Evolutionary conservation across 1,140 invertebrate species (phyloP), one percentile per base, ranked within the genome.

Genomic region (Pissodes strobi): DNA sequence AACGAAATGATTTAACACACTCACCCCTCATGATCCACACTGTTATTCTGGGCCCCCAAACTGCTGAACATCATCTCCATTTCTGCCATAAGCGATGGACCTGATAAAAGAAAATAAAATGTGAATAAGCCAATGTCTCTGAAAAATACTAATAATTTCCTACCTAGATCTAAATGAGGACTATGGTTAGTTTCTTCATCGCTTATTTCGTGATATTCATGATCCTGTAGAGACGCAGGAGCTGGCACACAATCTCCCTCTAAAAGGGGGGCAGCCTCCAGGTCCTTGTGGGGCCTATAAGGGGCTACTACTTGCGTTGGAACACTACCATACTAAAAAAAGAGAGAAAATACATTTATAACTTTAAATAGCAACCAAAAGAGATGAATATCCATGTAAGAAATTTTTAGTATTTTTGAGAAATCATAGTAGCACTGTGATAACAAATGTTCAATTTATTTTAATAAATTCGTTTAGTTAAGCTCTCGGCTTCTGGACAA

Each of bases 141-240:
- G n/a, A n/a, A n/a, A n/a, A n/a, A n/a, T n/a, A n/a, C n/a, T n/a
- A n/a, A n/a, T n/a, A n/a, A n/a, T n/a, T n/a, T 27, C 48, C 23
- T 52, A 53, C 61, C 94, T 73, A 97, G 90, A 80, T 98, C 95
- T 64, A 93, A 88, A 45, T 88, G 86, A 2, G 82, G 76, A 62
- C 75, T 78, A 57, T 74, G 59, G 15, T 72, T 70, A 1, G 71
- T 68, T 58, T 76, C 88, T 67, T 94, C 92, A 74, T 95, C 93
- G 23, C 90, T 93, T 41, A 96, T 96, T 79, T 95, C 92, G 75
- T 95, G 92, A 76, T 96, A 96, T 70, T 95, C 93, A 71, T 94
- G 92, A 66, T 87, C 85, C 18, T 78, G 78, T 13, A 70, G 66
- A 6, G 71, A 66, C 1, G 64, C 77, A 72, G 71, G 75, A 13